phyloP scores from a whole-genome alignment of 2,888 invertebrate species.

The Agonopterix alstromeriana region DNA sequence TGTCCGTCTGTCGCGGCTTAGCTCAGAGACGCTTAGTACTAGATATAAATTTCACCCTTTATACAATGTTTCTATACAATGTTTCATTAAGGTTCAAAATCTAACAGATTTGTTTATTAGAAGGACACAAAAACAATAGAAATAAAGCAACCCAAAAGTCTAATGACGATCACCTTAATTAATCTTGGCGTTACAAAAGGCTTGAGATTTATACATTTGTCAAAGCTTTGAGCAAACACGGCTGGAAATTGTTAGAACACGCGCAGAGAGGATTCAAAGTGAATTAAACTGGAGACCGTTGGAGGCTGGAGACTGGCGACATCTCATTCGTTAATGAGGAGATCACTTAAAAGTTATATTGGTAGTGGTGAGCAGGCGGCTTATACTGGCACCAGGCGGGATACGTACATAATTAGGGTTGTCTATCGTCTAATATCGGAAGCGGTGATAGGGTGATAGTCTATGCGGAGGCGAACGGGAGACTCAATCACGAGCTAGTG shows the following conservation, averaged over 20 bases:
- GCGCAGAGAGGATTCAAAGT: constrained; percentile 25
- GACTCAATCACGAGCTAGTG: too few species aligned
- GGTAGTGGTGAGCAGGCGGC: constrained; percentile 9
- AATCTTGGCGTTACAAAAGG: constrained; percentile 7
- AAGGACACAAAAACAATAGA: too few species aligned
- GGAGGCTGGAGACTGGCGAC: constrained; percentile 24
- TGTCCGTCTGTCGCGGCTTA: too few species aligned
- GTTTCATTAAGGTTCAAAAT: too few species aligned
- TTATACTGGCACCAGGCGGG: constrained; percentile 11
- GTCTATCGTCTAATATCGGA: too few species aligned
- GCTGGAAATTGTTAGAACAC: constrained; percentile 22
- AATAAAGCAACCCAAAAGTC: not conserved
- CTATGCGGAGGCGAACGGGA: too few species aligned
- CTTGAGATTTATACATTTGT: constrained; percentile 7
- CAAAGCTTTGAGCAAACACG: constrained; percentile 20
- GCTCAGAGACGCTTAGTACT: too few species aligned
- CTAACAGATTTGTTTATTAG: too few species aligned
- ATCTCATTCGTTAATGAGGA: constrained; percentile 38
- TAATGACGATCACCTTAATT: constrained; percentile 7
- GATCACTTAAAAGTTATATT: constrained; percentile 37
- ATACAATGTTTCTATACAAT: too few species aligned
- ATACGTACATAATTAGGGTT: too few species aligned
- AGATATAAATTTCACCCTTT: too few species aligned
- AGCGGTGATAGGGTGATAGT: too few species aligned
- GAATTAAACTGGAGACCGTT: constrained; percentile 32